Evolutionary conservation across 2,888 invertebrate species (phyloP), one percentile per base, ranked within the genome.

Genomic region (Cacoxenus indagator): DNA sequence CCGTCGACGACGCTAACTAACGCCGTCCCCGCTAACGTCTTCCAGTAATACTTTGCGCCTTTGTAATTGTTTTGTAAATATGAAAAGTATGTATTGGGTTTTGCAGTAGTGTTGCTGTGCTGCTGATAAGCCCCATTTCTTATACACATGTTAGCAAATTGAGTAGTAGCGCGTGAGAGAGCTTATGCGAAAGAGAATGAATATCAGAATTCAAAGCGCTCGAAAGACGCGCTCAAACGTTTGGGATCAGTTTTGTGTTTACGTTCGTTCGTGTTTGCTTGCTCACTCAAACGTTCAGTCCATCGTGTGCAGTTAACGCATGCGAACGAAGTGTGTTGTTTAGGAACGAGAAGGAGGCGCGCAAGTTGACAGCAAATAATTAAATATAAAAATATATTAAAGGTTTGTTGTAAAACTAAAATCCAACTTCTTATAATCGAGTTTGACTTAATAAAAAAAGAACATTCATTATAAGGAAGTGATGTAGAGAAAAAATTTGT

Each of bases 1-100:
- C 64, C 69, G 69, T n/a, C 26, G 67, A 55, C 71, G 19, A 54
- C 24, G 64, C 55, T 45, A 6, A 19, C 19, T 22, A 29, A 14
- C 31, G n/a, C 14, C 45, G 11, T 43, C 45, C 8, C 14, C 48
- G 48, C 17, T 59, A 29, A 31, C 31, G 26, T 31, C 31, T 59
- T 19, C 8, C 48, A 48, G 8, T 48, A 17, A 17, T n/a, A n/a
- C 48, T 31, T 59, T 59, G 57, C 17, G n/a, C 9, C 17, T 46
- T 46, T 46, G 4, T 26, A 19, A 9, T 54, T 8, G 8, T 27
- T 29, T 29, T 59, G 31, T 59, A 59, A 59, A 59, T 31, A 29
- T 11, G 27, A 27, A 29, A 31, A 27, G 8, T 14, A 31, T 31
- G 31, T 6, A 19, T 29, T 17, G n/a, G n/a, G 19, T 19, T 4